phyloP scores from a whole-genome alignment of 2,888 invertebrate species.

The Heliconius cydno region DNA sequence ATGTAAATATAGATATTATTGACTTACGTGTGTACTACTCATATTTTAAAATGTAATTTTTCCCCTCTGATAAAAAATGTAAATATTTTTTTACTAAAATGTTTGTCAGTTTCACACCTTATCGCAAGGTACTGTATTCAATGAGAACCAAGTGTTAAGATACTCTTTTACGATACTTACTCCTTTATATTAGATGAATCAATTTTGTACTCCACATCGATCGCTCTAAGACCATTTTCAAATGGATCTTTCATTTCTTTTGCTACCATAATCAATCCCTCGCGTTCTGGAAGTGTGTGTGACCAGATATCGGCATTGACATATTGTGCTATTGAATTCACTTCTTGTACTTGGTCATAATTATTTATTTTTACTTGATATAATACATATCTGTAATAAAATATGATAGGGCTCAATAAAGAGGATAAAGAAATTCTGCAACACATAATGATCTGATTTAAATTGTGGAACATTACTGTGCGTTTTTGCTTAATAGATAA shows the following conservation, averaged over 20 bases:
- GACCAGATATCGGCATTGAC: conserved; percentile 62
- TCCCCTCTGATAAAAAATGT: too few relatives aligned
- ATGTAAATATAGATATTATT: too few relatives aligned
- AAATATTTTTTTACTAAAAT: too few relatives aligned
- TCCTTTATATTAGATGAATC: conserved; percentile 67
- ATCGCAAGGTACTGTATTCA: background rate
- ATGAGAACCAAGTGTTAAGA: background rate
- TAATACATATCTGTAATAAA: conserved; percentile 54
- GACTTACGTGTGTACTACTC: too few relatives aligned
- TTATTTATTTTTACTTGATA: conserved; percentile 52
- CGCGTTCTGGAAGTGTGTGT: conserved; percentile 51
- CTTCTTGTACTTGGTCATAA: conserved; percentile 48
- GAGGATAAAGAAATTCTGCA: background rate
- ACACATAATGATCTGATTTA: too few relatives aligned
- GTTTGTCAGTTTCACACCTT: background rate
- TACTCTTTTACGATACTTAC: conserved; percentile 55
- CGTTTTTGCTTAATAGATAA: too few relatives aligned
- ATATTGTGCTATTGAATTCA: conserved; percentile 56
- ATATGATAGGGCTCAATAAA: background rate
- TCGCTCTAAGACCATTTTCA: conserved; percentile 56
- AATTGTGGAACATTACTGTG: too few relatives aligned
- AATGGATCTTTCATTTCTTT: conserved; percentile 55
- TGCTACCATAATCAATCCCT: conserved; percentile 57
- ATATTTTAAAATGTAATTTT: too few relatives aligned
- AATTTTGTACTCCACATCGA: conserved; percentile 57